Base-by-base conservation (phyloP, 2,797 vertebrate species). In the Centroberyx gerrardi region DNA sequence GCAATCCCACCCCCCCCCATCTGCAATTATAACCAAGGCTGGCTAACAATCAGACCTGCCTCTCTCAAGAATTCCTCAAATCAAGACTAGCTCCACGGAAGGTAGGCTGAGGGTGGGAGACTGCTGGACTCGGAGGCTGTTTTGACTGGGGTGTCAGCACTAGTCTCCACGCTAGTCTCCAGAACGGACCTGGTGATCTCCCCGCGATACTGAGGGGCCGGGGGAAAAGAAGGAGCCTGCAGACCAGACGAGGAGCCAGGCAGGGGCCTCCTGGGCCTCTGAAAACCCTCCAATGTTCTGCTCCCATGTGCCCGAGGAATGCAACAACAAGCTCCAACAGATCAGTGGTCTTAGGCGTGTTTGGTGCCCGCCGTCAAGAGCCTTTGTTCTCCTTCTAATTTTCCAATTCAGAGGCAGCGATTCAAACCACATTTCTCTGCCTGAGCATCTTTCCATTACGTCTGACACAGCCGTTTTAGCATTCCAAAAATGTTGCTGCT, bases 241-340 rank as follows among this genome's bases (percentile, higher is more conserved):
- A 72, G 78, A 73, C 12, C 63, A 82, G 82, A 81, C n/a, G 2
- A 55, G 68, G 64, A 87, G 82, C 74, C 77, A 84, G 67, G 74
- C 78, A 78, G 62, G 59, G 58, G 63, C 83, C 69, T 84, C 66
- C 81, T 64, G 74, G 72, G 48, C 63, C 72, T 74, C 64, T 81
- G 72, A 84, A 82, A 87, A 77, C 29, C 48, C 63, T 91, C 73
- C 81, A 85, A 84, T 79, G 79, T 87, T 88, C 84, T 86, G 83
- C 72, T 89, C 77, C 72, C 69, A 60, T 83, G 75, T 91, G 78
- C 72, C 69, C 33, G 46, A 90, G 88, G 87, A 92, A 90, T 91
- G 89, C 84, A 78, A 63, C 77, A 81, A 84, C 77, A 82, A 63
- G 82, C 69, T 75, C 79, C 67, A 84, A 76, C 65, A 80, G 82